Conservation (phyloP, 23 tunicate species). For the Phallusia fumigata region DNA sequence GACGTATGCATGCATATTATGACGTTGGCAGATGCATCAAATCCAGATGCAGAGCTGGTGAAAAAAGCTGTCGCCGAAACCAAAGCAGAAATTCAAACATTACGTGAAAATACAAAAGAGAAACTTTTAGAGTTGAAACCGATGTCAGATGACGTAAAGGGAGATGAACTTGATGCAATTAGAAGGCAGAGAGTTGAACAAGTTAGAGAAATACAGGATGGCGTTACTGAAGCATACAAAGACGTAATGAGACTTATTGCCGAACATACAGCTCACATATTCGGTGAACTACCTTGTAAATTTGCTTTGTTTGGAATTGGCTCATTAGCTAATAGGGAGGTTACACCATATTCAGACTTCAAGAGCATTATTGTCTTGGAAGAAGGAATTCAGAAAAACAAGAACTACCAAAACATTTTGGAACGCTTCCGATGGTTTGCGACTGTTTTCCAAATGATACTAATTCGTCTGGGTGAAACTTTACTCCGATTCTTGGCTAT, state of each 20-base stretch:
- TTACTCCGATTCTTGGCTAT: constrained; percentile 27
- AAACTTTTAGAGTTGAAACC: not conserved
- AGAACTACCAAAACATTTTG: not conserved
- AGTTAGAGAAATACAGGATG: not conserved
- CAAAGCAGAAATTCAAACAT: too few species aligned
- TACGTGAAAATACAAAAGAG: too few species aligned
- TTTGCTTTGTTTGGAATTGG: constrained; percentile 47
- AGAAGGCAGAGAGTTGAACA: not conserved
- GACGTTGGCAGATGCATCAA: too few species aligned
- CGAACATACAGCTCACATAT: not conserved
- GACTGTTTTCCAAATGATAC: constrained; percentile 16
- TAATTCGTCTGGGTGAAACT: constrained; percentile 41
- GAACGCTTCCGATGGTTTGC: constrained; percentile 41
- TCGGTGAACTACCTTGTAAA: constrained; percentile 34
- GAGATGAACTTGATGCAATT: not conserved
- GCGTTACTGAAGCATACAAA: not conserved
- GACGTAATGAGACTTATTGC: constrained; percentile 19
- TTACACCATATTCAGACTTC: constrained; percentile 31
- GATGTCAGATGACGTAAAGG: not conserved
- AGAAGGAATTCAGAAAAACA: not conserved
- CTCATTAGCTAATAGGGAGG: constrained; percentile 20
- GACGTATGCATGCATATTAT: too few species aligned
- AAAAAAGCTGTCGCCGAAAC: too few species aligned
- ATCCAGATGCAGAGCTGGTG: too few species aligned
- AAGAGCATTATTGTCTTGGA: constrained; percentile 34